Percentiles rank a stretch among this genome's conserved stretches.
Conservation (phyloP, 2,888 invertebrate species). For the Scaptodrosophila latifasciaeformis region DNA sequence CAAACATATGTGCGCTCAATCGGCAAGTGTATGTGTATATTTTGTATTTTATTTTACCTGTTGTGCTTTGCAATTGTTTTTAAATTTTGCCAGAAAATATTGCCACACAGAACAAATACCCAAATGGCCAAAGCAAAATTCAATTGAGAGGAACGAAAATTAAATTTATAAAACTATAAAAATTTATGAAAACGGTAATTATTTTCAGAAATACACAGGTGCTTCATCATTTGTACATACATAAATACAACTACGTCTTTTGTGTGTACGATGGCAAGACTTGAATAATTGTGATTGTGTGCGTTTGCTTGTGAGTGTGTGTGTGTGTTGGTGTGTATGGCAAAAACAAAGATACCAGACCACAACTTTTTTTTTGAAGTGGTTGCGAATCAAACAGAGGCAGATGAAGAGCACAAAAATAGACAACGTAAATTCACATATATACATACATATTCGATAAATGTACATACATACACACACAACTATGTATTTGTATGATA, state of each 20-base stretch:
- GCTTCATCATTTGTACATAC: slow-evolving; percentile 5
- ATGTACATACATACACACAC: slow-evolving; percentile 10
- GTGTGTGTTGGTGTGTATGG: slow-evolving; percentile 22
- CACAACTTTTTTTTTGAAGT: slow-evolving; percentile 30
- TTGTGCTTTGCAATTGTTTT: slow-evolving; percentile 60
- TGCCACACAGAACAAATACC: slow-evolving; percentile 21
- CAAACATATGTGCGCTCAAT: slow-evolving; percentile 33
- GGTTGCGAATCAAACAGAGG: slow-evolving; percentile 23
- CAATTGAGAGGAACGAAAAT: slow-evolving; percentile 26
- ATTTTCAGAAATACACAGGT: slow-evolving; percentile 33
- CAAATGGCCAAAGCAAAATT: background rate
- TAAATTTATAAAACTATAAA: slow-evolving; percentile 21
- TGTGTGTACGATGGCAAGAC: background rate
- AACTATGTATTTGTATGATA: slow-evolving; percentile 40
- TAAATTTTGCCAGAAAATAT: slow-evolving; percentile 43
- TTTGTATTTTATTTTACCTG: slow-evolving; percentile 48
- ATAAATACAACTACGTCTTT: background rate
- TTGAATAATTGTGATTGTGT: slow-evolving; percentile 1
- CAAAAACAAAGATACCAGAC: slow-evolving; percentile 48
- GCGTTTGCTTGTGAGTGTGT: slow-evolving; percentile 3
- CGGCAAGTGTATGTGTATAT: slow-evolving; percentile 22
- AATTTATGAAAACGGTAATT: background rate
- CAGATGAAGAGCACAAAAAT: slow-evolving; percentile 35
- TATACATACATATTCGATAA: slow-evolving; percentile 6
- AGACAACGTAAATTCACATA: slow-evolving; percentile 18